Percentiles rank a stretch among this genome's conserved stretches.
phyloP scores from a whole-genome alignment of 2,888 invertebrate genomes.

The Ormyrus labotus region DNA sequence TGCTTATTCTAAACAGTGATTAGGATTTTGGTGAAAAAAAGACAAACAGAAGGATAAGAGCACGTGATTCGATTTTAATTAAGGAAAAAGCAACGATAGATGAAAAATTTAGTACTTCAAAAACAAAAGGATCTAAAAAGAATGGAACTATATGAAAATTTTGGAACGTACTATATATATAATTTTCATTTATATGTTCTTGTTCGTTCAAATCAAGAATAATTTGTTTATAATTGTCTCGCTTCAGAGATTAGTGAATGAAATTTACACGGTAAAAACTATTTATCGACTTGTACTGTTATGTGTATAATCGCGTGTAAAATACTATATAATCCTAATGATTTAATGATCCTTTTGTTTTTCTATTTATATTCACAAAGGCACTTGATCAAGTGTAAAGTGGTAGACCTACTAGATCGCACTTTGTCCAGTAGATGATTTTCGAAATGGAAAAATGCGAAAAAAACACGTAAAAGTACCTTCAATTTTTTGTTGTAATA shows the following conservation, averaged over 20 bases:
- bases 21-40: constrained; percentile 40
- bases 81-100: constrained; percentile 26
- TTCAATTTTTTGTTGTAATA: constrained; percentile 53
- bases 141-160: constrained; percentile 18
- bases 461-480: constrained; percentile 43
- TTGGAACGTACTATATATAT: constrained; percentile 28
- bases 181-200: constrained; percentile 45
- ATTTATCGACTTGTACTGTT: constrained; percentile 42
- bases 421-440: constrained; percentile 53
- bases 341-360: constrained; percentile 53
- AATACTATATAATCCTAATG: constrained; percentile 48
- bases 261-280: constrained; percentile 35
- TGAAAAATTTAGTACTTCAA: constrained; percentile 25
- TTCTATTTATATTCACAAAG: constrained; percentile 52
- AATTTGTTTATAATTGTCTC: constrained; percentile 42
- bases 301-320: constrained; percentile 53
- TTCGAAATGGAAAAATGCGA: constrained; percentile 31
- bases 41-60: constrained; percentile 6
- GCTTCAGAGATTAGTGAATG: constrained; percentile 39
- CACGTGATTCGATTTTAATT: constrained; percentile 43
- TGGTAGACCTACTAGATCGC: constrained; percentile 54
- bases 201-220: constrained; percentile 35
- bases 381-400: constrained; percentile 53
- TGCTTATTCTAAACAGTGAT: constrained; percentile 50
- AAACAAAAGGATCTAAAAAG: constrained; percentile 44